Base-by-base conservation (phyloP, 2,888 invertebrate species). In the Plemyria rubiginata region DNA sequence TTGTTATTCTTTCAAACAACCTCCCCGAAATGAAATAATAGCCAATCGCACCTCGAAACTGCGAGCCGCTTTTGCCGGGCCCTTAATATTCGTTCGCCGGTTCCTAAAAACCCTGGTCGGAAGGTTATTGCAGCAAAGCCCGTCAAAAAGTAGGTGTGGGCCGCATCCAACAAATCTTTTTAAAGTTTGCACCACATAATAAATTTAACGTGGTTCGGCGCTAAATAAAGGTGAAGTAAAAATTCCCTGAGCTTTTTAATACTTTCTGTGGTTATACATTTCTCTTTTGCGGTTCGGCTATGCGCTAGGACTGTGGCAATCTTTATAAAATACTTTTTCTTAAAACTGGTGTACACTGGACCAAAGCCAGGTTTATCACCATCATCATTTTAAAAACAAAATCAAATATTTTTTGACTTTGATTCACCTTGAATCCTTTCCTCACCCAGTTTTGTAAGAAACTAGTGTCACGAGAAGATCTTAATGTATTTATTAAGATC, bases 201-300 rank as follows among this genome's bases (percentile, higher is more conserved):
- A 70, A 70, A 68, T 68, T 59, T 67, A 43, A 64, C 58, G 63
- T 61, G 61, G 52, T 56, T 64, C 62, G 66, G 66, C 69, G 57
- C 60, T 73, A 71, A 73, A 70, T 71, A 71, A 71, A 64, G 60
- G 67, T 53, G 45, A 50, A 54, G 59, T 16, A 59, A 76, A 48
- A 77, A 76, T 72, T 72, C 61, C 45, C 69, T 63, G 66, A 70
- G 67, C 68, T 65, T 73, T 73, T 76, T 64, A 74, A 70, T 73
- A 70, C 62, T 69, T 60, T 59, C 60, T 64, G 64, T 67, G 32
- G 40, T 40, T 49, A 40, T 48, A 40, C 2, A 36, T 8, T 8
- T 2, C 9, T 36, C 8, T 36, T 36, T 36, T 2, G 2, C 11
- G 3, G 36, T 38, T 11, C 32, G 4, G 8, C 32, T 32, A 32